Evolutionary conservation across 2,797 vertebrate species (phyloP).

Genomic region (Prunella strophiata): DNA sequence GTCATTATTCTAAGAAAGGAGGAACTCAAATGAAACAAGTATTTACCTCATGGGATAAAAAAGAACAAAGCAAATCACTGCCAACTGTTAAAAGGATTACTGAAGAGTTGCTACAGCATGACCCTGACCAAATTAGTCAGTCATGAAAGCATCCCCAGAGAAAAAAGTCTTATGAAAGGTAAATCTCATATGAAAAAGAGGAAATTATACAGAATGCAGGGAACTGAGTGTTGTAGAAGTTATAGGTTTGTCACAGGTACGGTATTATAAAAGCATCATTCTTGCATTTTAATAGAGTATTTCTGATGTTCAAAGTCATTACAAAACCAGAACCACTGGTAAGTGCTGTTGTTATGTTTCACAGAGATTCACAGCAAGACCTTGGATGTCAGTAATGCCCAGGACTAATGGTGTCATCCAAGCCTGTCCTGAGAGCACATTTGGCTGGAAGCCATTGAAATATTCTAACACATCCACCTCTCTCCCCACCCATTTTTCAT

Average conservation of each 20-base stretch:
- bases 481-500: background rate
- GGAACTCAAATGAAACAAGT: background rate
- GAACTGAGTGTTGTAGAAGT: background rate
- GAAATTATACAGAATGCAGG: background rate
- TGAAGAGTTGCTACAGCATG: background rate
- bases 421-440: rapidly evolving
- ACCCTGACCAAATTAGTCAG: background rate
- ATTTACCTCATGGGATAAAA: background rate
- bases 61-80: background rate
- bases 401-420: background rate
- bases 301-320: background rate
- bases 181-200: background rate
- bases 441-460: rapidly evolving
- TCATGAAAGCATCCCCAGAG: background rate
- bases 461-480: background rate
- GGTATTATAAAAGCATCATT: background rate
- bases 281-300: background rate
- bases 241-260: background rate
- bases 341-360: background rate
- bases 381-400: background rate
- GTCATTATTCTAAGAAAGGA: background rate
- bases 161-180: background rate
- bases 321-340: background rate
- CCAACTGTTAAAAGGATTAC: background rate
- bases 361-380: background rate